These are phyloP conservation scores for Trypoxylus dichotomus DNA, from an alignment of 1,140 invertebrate genomes.

Conservation along the genomic window DNA sequence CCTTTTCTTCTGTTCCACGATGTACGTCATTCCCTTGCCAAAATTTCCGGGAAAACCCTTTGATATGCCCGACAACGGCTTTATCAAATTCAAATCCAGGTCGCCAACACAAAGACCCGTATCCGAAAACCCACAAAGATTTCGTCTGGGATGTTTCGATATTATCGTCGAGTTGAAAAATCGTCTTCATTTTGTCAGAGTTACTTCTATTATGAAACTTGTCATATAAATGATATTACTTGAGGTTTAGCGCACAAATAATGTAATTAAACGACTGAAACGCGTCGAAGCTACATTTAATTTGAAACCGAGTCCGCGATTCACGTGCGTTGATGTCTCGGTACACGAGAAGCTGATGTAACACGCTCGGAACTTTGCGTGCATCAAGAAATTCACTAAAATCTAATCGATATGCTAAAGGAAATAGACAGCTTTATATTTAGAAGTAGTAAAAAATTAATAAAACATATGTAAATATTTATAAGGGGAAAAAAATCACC, in stretches of 20 bases:
- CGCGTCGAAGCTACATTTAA: background rate
- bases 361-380: background rate
- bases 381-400: background rate
- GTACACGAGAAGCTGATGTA: background rate
- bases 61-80: slow-evolving; percentile 70
- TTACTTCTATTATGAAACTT: background rate
- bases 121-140: slow-evolving; percentile 79
- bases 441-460: too few relatives aligned
- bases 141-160: slow-evolving; percentile 44
- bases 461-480: too few relatives aligned
- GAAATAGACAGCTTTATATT: background rate
- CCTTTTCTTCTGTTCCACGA: slow-evolving; percentile 76
- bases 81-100: slow-evolving; percentile 79
- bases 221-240: too few relatives aligned
- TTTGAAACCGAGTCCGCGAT: background rate
- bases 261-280: background rate
- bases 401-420: background rate
- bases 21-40: slow-evolving; percentile 87
- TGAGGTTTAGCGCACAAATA: background rate
- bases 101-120: slow-evolving; percentile 85
- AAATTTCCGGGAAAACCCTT: slow-evolving; percentile 76
- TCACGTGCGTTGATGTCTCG: too few relatives aligned
- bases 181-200: background rate
- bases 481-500: too few relatives aligned
- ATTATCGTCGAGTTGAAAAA: slow-evolving; percentile 30